Evolutionary conservation across 1,140 invertebrate genomes (phyloP).

Genomic region (Drosophila tani): DNA sequence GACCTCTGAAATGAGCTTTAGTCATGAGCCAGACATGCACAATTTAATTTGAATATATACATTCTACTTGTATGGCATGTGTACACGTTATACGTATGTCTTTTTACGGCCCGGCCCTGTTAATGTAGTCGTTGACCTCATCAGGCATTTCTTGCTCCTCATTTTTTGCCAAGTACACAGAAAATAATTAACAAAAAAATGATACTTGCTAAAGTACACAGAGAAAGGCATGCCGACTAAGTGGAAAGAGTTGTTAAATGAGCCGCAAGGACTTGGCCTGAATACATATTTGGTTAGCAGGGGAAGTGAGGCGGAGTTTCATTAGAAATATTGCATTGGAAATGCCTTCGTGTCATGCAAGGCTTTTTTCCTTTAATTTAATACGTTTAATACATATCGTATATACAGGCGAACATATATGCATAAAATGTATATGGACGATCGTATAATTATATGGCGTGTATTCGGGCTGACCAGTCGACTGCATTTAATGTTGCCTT

Average conservation of each 20-base stretch:
- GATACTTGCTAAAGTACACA: conserved; percentile 14
- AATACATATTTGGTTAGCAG: conserved; percentile 55
- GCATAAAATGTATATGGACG: conserved; percentile 34
- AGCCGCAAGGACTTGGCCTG: conserved; percentile 58
- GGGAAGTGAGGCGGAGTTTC: conserved; percentile 10
- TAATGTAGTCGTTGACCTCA: conserved; percentile 72
- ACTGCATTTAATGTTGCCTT: conserved; percentile 47
- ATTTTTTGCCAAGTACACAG: conserved; percentile 28
- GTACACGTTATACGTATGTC: background rate
- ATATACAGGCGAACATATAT: conserved; percentile 12
- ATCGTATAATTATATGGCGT: conserved; percentile 73
- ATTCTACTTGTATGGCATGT: background rate
- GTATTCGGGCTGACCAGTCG: conserved; percentile 47
- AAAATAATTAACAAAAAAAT: conserved; percentile 50
- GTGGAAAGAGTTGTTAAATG: conserved; percentile 72
- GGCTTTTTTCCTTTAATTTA: conserved; percentile 58
- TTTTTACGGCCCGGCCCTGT: conserved; percentile 22
- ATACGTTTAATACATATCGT: conserved; percentile 20
- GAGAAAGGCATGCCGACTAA: conserved; percentile 17
- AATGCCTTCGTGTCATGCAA: conserved; percentile 75
- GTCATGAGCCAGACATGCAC: conserved; percentile 37
- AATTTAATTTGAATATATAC: conserved; percentile 42
- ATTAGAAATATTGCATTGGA: conserved; percentile 49
- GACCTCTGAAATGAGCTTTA: conserved; percentile 18
- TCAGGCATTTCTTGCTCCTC: conserved; percentile 15